Conservation (phyloP, 2,113 vertebrate species). For the Pongo pygmaeus region DNA sequence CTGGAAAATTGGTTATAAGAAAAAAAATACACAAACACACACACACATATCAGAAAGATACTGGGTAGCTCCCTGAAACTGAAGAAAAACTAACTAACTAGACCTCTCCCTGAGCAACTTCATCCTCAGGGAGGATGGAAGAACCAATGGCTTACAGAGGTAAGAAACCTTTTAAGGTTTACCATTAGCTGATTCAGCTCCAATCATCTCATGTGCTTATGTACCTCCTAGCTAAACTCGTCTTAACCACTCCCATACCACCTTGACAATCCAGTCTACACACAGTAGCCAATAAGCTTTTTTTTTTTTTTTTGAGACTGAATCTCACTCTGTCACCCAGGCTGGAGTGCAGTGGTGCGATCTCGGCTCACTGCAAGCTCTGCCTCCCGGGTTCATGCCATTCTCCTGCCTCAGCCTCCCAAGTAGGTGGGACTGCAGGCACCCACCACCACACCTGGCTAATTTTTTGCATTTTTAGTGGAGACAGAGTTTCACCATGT, state of each 20-base stretch:
- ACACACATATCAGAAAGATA: neutral
- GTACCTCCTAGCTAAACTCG: neutral
- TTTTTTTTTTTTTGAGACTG: no score
- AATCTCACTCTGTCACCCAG: no score
- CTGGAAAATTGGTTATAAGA: neutral
- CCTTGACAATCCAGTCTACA: neutral
- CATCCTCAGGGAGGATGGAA: neutral
- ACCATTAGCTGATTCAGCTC: neutral
- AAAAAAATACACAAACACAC: no score
- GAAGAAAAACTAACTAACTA: neutral
- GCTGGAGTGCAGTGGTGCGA: no score
- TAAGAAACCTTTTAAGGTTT: neutral
- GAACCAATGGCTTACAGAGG: neutral
- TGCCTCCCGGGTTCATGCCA: no score
- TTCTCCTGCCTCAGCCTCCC: no score
- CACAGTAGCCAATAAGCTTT: neutral
- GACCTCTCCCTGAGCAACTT: neutral
- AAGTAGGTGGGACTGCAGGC: no score
- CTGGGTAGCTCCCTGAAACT: neutral
- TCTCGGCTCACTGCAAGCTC: no score
- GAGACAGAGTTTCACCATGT: no score
- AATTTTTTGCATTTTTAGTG: no score
- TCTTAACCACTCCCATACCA: neutral
- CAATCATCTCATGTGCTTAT: neutral
- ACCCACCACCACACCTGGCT: no score